These are phyloP conservation scores for Conomelus anceps DNA, from an alignment of 2,888 invertebrate genomes.

Conservation along the genomic window DNA sequence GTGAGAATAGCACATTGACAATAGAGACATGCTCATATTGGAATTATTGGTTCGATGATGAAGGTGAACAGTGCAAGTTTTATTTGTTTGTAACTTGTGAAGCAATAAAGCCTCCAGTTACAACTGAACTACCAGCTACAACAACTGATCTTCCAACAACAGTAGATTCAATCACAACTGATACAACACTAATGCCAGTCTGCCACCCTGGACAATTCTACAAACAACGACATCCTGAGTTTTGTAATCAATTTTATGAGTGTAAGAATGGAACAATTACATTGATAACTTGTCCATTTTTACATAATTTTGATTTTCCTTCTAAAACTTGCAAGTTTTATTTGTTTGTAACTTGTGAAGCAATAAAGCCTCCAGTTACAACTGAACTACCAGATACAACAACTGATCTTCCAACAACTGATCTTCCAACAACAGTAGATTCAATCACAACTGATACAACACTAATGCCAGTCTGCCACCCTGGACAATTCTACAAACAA, in stretches of 20 bases:
- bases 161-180: not conserved
- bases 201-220: not conserved
- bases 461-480: no score
- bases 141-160: not conserved
- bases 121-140: not conserved
- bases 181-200: not conserved
- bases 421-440: no score
- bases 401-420: no score
- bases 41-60: not conserved
- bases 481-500: no score
- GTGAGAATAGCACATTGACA: not conserved
- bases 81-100: not conserved
- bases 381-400: no score
- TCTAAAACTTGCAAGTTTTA: no score
- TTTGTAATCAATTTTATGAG: not conserved
- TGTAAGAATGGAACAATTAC: not conserved
- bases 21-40: not conserved
- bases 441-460: no score
- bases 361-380: no score
- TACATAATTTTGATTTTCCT: no score
- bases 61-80: not conserved
- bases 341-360: no score
- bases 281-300: not conserved
- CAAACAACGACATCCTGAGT: not conserved
- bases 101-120: not conserved